phyloP scores from a whole-genome alignment of 2,797 vertebrate species.

The Eleutherodactylus coqui region DNA sequence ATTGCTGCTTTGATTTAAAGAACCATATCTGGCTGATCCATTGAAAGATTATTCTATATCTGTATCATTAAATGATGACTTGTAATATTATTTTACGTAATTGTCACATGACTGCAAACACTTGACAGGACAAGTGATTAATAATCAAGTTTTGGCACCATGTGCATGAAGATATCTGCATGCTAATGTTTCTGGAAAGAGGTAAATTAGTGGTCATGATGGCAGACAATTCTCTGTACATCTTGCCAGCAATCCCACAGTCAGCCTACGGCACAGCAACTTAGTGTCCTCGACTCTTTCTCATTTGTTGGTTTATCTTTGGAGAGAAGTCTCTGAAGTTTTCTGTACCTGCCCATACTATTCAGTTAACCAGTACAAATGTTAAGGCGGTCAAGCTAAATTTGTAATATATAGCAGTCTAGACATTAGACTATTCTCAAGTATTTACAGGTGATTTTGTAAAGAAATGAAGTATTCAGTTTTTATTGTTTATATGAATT shows the following conservation, averaged over 20 bases:
- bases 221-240: neutral
- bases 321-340: neutral
- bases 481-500: neutral
- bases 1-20: too few species aligned
- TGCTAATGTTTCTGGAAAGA: neutral
- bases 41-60: too few species aligned
- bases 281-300: neutral
- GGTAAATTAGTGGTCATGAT: neutral
- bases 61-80: too few species aligned
- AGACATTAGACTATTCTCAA: neutral
- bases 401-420: neutral
- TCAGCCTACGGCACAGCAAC: neutral
- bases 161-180: neutral
- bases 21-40: too few species aligned
- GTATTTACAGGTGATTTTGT: neutral
- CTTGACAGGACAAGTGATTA: neutral
- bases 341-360: neutral
- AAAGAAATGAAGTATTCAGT: neutral
- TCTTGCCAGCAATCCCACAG: neutral
- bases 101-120: neutral
- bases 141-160: neutral
- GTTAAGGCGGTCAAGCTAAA: neutral
- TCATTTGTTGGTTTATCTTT: neutral
- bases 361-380: neutral
- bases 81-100: too few species aligned